Evolutionary conservation across 2,113 vertebrate genomes (phyloP).

Genomic region (Jaculus jaculus): DNA sequence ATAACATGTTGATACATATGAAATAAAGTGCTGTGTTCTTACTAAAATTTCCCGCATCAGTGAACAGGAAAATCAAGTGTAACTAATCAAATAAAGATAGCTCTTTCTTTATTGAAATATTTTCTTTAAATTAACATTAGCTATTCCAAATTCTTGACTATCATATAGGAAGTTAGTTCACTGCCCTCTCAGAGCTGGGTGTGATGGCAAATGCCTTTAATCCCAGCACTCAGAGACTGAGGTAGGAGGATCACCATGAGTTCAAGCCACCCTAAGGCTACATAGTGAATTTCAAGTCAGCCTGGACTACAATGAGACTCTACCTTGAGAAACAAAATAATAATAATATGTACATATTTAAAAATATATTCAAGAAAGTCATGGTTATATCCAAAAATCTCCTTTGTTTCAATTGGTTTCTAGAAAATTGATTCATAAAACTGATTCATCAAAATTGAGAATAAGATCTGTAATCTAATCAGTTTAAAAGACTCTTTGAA

Average conservation of each 20-base stretch:
- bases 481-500: slow-evolving; percentile 53
- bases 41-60: background rate
- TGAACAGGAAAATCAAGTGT: slow-evolving; percentile 8
- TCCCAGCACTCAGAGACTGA: no score
- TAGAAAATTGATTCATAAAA: slow-evolving; percentile 61
- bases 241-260: no score
- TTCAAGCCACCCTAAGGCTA: no score
- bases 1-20: background rate
- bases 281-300: no score
- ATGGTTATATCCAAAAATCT: slow-evolving; percentile 64
- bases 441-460: slow-evolving; percentile 68
- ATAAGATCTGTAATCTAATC: slow-evolving; percentile 62
- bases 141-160: background rate
- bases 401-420: slow-evolving; percentile 66
- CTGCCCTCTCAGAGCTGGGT: background rate
- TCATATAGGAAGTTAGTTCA: background rate
- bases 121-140: background rate
- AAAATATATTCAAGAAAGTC: slow-evolving; percentile 65
- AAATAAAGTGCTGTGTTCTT: background rate
- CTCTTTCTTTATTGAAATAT: background rate
- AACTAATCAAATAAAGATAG: background rate
- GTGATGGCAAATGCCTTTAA: no score
- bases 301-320: no score
- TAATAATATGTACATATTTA: slow-evolving; percentile 43
- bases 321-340: no score